Evolutionary conservation across 2,888 invertebrate species (phyloP).

Genomic region (Cylindroiulus punctatus): DNA sequence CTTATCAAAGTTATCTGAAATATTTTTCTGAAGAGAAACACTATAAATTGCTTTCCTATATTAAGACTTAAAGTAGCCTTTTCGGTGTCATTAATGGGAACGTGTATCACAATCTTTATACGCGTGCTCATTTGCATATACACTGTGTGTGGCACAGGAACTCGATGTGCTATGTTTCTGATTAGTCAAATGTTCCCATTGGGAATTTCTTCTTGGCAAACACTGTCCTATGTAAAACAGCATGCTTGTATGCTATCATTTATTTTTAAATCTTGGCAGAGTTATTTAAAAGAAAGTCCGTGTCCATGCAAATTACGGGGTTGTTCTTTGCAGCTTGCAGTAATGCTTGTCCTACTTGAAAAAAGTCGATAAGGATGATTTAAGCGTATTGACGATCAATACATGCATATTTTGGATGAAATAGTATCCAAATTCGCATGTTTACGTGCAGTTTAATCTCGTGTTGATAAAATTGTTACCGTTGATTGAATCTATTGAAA

Average conservation of each 20-base stretch:
- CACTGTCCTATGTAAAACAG: background rate
- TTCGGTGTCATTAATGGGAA: background rate
- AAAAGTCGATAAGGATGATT: too few species aligned
- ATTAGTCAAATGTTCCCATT: slow-evolving; percentile 21
- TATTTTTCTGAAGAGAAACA: background rate
- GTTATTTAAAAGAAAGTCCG: slow-evolving; percentile 39
- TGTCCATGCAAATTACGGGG: too few species aligned
- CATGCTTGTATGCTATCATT: background rate
- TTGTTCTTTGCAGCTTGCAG: too few species aligned
- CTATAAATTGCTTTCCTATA: background rate
- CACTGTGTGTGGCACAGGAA: background rate
- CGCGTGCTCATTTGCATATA: background rate
- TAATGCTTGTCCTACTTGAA: too few species aligned
- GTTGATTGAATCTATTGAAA: too few species aligned
- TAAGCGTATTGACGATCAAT: too few species aligned
- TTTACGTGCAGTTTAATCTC: too few species aligned
- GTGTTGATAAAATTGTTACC: too few species aligned
- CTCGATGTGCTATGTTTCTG: background rate
- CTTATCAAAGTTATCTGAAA: too few species aligned
- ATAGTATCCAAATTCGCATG: too few species aligned
- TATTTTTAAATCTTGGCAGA: background rate
- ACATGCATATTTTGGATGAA: too few species aligned
- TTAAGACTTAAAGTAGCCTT: background rate
- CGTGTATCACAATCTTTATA: background rate
- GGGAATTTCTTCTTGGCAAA: slow-evolving; percentile 23